Conservation (phyloP, 2,797 vertebrate genomes). For the Phylloscopus collybita region DNA sequence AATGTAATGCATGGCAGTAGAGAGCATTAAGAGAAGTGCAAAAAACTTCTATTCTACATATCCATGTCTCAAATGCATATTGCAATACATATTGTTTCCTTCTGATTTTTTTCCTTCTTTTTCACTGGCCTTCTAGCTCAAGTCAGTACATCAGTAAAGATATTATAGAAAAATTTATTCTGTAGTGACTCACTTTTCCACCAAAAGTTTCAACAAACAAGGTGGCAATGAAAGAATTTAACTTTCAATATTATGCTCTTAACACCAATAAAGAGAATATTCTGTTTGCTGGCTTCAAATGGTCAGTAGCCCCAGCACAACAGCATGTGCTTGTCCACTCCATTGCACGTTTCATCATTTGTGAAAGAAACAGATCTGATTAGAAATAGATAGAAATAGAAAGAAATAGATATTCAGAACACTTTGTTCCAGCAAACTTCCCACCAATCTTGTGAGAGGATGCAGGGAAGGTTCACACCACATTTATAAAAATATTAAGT, state of each 20-base stretch:
- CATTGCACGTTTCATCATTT: not conserved
- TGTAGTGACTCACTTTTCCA: not conserved
- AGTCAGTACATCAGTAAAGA: not conserved
- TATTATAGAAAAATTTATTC: not conserved
- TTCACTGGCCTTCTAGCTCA: not conserved
- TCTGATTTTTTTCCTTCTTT: not conserved
- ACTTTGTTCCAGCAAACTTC: not conserved
- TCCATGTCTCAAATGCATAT: not conserved
- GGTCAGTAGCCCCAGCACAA: not conserved
- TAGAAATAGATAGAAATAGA: not conserved
- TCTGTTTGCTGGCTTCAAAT: not conserved
- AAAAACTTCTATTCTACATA: not conserved
- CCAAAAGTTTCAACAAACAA: not conserved
- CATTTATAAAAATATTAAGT: not conserved
- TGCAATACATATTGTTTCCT: not conserved
- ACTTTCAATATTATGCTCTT: not conserved
- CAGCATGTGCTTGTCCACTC: not conserved
- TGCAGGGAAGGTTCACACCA: not conserved
- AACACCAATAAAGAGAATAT: not conserved
- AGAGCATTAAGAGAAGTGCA: not conserved
- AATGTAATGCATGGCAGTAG: not conserved
- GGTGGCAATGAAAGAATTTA: not conserved
- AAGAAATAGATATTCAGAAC: not conserved
- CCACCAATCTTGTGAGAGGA: not conserved
- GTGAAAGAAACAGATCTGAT: not conserved